Base-by-base conservation (phyloP, 2,888 invertebrate genomes). In the Tetrapedia diversipes region DNA sequence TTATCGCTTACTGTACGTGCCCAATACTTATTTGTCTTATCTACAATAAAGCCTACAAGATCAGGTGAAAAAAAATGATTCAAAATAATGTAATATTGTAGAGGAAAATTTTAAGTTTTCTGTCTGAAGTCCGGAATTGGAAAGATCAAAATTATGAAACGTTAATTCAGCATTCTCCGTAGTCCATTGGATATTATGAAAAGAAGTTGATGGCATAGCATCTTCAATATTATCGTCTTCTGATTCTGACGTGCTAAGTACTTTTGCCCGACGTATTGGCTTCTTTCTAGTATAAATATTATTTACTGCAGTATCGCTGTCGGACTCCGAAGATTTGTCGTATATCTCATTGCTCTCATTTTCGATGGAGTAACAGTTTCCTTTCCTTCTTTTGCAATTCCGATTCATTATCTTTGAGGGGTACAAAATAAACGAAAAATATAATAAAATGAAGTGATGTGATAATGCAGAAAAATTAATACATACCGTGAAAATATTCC, bases 1-100 rank as follows among this genome's bases (percentile, higher is more conserved):
- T 66, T 37, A 65, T 77, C 45, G 37, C 39, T 61, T 63, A 45
- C 57, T 71, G 56, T 65, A 65, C 51, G 43, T 75, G 45, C 59
- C 70, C 70, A 71, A 61, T 71, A 76, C 27, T 71, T 70, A 60
- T 70, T 71, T 70, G 49, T n/a, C n/a, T n/a, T n/a, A n/a, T n/a
- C n/a, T n/a, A n/a, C n/a, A n/a, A n/a, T n/a, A n/a, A n/a, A n/a
- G n/a, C n/a, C n/a, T n/a, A n/a, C n/a, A n/a, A n/a, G n/a, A n/a
- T n/a, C 60, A 29, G 53, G 56, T 43, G 57, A 67, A 75, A 68
- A 63, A 74, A 29, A 74, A 68, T 68, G 43, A 63, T 68, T 49
- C 4, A 34, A 74, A 74, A 74, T 69, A 75, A 27, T 75, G 22
- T 69, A 75, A 75, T 65, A 69, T 65, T 75, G 22, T 14, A 61